These are phyloP conservation scores for Anas flavirostris DNA, from an alignment of 2,797 vertebrate species.

Conservation along the genomic window DNA sequence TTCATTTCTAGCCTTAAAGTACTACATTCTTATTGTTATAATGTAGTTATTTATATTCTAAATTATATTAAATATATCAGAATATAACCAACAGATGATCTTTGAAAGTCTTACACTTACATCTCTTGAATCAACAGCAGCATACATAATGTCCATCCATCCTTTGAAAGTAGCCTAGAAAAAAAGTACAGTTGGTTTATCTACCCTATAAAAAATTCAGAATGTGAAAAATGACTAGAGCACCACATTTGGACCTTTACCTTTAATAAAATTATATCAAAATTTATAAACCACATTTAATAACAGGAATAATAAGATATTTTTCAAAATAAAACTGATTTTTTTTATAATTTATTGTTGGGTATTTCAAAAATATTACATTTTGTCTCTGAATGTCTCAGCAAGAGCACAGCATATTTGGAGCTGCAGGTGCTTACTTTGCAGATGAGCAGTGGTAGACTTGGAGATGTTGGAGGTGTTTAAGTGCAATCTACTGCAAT, in stretches of 20 bases:
- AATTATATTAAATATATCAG: neutral
- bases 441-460: neutral
- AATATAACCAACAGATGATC: neutral
- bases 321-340: neutral
- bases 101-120: constrained; percentile 81
- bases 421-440: neutral
- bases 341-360: neutral
- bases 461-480: neutral
- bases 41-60: neutral
- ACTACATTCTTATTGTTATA: neutral
- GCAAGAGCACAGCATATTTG: neutral
- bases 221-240: constrained; percentile 16
- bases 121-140: constrained; percentile 96
- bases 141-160: constrained; percentile 99
- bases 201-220: neutral
- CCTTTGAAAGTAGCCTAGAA: constrained; percentile 98
- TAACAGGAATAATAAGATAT: neutral
- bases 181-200: constrained; percentile 54
- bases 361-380: neutral
- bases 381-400: neutral
- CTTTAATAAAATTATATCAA: neutral
- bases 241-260: neutral
- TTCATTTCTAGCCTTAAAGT: neutral
- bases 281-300: neutral
- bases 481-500: neutral